Evolutionary conservation across 2,113 vertebrate genomes (phyloP).

Genomic region (Paramisgurnus dabryanus): DNA sequence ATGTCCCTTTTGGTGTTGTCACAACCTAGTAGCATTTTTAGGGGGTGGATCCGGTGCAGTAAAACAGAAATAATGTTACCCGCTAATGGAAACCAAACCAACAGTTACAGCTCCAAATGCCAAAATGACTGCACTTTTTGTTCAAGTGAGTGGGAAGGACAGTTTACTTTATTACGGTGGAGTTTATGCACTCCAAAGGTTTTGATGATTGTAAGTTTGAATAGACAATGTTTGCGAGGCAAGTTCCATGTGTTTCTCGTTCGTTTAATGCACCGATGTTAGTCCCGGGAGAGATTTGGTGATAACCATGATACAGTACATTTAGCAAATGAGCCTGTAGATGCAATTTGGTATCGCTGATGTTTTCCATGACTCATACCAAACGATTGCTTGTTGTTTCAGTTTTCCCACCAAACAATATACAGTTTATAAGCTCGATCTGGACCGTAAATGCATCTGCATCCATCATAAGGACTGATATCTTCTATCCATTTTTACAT

Average conservation of each 20-base stretch:
- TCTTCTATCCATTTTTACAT: background rate
- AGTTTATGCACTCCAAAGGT: background rate
- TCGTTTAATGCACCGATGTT: conserved; percentile 7
- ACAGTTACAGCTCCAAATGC: conserved; percentile 14
- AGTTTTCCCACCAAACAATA: background rate
- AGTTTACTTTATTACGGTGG: conserved; percentile 4
- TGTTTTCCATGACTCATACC: conserved; percentile 10
- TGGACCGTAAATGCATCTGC: background rate
- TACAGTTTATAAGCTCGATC: background rate
- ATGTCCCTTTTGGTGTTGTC: conserved; percentile 19
- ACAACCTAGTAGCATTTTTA: conserved; percentile 13
- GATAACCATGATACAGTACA: conserved; percentile 32
- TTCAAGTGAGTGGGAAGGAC: conserved; percentile 26
- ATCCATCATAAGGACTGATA: background rate
- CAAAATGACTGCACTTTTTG: conserved; percentile 27
- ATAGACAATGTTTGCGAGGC: conserved; percentile 16
- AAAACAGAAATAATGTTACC: background rate
- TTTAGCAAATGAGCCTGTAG: conserved; percentile 39
- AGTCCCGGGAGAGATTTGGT: conserved; percentile 16
- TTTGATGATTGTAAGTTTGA: conserved; percentile 17
- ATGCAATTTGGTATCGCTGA: conserved; percentile 21
- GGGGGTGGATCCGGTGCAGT: conserved; percentile 11
- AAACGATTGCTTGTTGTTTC: background rate
- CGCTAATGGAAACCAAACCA: conserved; percentile 29
- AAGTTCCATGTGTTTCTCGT: conserved; percentile 15